Base-by-base conservation (phyloP, 2,113 vertebrate genomes). In the Callopanchax toddi region DNA sequence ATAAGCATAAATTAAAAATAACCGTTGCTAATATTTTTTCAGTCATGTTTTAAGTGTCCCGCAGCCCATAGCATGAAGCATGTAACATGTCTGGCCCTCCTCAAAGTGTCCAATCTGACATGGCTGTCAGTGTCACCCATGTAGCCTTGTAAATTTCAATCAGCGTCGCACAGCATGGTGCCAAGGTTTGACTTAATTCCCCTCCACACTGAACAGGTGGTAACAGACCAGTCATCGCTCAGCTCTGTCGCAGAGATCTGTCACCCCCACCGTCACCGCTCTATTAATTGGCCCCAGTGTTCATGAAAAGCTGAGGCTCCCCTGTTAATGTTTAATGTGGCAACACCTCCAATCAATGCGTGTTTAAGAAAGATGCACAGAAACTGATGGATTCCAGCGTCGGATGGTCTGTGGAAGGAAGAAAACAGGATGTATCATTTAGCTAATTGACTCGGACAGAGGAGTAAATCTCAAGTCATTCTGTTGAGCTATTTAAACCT, bases 321-420 rank as follows among this genome's bases (percentile, higher is more conserved):
- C 49, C 29, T 68, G 89, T 89, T 89, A 91, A 90, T 91, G 87
- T 88, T 90, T 89, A 92, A 87, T 82, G 84, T 75, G 81, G 82
- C 44, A 53, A 67, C 67, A 67, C 71, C 83, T 86, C 66, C 62
- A 85, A 92, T 93, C 91, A 92, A 92, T 92, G 67, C 18, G 46
- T 67, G 76, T 84, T 91, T 85, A 86, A 87, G 59, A 72, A 85
- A 65, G 86, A 83, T 86, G 83, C 50, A 44, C 17, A 58, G n/a
- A 51, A 74, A 81, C 49, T 25, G 76, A 49, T 17, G 79, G 68
- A 48, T 7, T 40, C 51, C 23, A 60, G 49, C 29, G 25, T 11
- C 12, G 55, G 58, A 40, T 12, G 21, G 57, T 44, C 15, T 20
- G 25, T 64, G 71, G 72, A 64, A 80, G 83, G 83, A 87, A 71